phyloP scores from a whole-genome alignment of 2,113 vertebrate genomes.

The Rousettus leschenaultii region DNA sequence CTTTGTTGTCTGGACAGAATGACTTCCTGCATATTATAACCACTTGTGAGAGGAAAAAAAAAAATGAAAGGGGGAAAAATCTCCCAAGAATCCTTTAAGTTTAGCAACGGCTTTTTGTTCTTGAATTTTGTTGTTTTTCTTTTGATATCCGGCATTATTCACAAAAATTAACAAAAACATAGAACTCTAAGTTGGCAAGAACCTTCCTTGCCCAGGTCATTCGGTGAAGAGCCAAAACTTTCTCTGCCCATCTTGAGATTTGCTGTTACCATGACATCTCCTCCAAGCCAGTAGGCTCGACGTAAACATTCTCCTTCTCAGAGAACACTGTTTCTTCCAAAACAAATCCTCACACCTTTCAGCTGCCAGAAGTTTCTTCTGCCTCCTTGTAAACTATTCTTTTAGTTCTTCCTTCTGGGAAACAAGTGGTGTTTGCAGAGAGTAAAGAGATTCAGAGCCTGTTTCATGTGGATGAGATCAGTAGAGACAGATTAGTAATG shows the following conservation, averaged over 20 bases:
- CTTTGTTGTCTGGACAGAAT: constrained; percentile 63
- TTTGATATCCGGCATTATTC: constrained; percentile 27
- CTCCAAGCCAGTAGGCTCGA: not conserved
- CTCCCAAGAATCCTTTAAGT: not conserved
- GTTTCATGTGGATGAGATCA: not conserved
- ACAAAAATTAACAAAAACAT: not conserved
- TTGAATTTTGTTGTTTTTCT: not conserved
- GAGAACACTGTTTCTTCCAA: not conserved
- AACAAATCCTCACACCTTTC: not conserved
- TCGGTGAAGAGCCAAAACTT: not conserved
- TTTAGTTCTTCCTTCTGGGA: constrained; percentile 2
- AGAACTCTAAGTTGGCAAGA: not conserved
- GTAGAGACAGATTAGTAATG: not conserved
- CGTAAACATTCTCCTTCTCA: not conserved
- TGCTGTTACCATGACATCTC: not conserved
- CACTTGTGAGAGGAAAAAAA: not conserved
- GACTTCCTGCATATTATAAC: constrained; percentile 51
- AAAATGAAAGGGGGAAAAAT: not conserved
- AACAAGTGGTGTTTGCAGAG: not conserved
- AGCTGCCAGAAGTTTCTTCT: not conserved
- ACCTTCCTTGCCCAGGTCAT: not conserved
- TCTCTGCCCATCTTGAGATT: not conserved
- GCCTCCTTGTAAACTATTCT: not conserved
- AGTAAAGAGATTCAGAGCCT: not conserved
- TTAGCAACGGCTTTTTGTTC: not conserved